phyloP scores from a whole-genome alignment of 1,140 invertebrate species.

The Holcopasites calliopsidis region DNA sequence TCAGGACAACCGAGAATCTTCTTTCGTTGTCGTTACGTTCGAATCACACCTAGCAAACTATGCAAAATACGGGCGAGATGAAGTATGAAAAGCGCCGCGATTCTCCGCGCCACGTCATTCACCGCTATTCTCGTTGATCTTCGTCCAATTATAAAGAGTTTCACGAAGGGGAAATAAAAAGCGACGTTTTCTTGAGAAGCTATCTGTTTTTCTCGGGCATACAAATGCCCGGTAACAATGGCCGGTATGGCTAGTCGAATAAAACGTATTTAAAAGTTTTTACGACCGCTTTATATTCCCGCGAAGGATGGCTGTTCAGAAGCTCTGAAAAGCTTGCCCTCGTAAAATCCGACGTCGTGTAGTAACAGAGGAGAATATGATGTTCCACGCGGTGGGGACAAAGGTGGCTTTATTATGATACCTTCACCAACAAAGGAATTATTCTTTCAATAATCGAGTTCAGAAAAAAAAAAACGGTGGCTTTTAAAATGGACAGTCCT shows the following conservation, averaged over 20 bases:
- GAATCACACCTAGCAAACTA: neutral
- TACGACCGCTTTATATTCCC: neutral
- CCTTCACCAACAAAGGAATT: neutral
- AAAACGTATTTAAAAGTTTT: slow-evolving; percentile 22
- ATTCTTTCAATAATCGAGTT: neutral
- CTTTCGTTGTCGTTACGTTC: neutral
- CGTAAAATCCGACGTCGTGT: neutral
- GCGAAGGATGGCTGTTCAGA: neutral
- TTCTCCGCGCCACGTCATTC: neutral
- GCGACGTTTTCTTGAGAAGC: neutral
- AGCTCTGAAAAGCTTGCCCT: neutral
- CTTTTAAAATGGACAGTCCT: neutral
- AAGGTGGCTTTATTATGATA: neutral
- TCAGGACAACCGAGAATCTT: neutral
- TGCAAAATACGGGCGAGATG: neutral
- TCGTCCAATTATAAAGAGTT: slow-evolving; percentile 2
- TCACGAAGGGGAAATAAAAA: neutral
- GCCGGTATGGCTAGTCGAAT: neutral
- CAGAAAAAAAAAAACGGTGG: too few species aligned
- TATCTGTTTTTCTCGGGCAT: neutral
- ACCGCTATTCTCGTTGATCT: neutral
- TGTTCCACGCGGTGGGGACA: neutral
- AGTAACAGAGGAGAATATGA: neutral
- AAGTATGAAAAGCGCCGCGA: neutral
- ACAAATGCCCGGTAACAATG: neutral